These are phyloP conservation scores for Drosophila koepferae DNA, from an alignment of 2,888 invertebrate species.

Conservation along the genomic window DNA sequence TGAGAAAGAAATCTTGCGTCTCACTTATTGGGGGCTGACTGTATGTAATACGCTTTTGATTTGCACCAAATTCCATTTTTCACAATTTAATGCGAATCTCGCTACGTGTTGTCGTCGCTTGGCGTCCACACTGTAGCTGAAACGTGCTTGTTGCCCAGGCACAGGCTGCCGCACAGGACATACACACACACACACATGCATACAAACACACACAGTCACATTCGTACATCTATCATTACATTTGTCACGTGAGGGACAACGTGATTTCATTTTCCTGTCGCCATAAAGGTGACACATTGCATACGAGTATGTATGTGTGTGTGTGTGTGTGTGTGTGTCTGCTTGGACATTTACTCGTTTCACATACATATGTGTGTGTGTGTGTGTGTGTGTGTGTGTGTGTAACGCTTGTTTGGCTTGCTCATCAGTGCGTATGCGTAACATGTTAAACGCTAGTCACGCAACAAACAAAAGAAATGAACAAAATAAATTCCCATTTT, in stretches of 20 bases:
- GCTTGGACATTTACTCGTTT: constrained; percentile 29
- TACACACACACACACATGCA: constrained; percentile 3
- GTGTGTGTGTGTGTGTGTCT: constrained; percentile 20
- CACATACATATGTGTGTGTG: constrained; percentile 13
- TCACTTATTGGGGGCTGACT: constrained; percentile 66
- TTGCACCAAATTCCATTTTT: constrained; percentile 78
- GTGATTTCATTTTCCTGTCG: constrained; percentile 81
- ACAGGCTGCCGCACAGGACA: constrained; percentile 27
- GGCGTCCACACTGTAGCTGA: constrained; percentile 47
- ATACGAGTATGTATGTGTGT: constrained; percentile 17
- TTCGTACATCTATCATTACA: constrained; percentile 76
- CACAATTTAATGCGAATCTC: constrained; percentile 80
- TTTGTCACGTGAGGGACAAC: constrained; percentile 81
- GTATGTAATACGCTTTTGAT: constrained; percentile 81
- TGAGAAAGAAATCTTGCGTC: constrained; percentile 41
- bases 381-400: constrained; percentile 25
- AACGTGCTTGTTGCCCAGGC: constrained; percentile 57
- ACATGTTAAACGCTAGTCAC: constrained; percentile 54
- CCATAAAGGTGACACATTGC: constrained; percentile 81
- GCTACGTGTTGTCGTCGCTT: constrained; percentile 74
- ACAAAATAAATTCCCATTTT: constrained; percentile 11
- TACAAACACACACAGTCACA: constrained; percentile 18
- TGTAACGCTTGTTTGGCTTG: constrained; percentile 31
- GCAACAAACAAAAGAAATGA: constrained; percentile 22
- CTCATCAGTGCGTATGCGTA: constrained; percentile 61